Evolutionary conservation across 2,797 vertebrate genomes (phyloP).

Genomic region (Rousettus madagascariensis): DNA sequence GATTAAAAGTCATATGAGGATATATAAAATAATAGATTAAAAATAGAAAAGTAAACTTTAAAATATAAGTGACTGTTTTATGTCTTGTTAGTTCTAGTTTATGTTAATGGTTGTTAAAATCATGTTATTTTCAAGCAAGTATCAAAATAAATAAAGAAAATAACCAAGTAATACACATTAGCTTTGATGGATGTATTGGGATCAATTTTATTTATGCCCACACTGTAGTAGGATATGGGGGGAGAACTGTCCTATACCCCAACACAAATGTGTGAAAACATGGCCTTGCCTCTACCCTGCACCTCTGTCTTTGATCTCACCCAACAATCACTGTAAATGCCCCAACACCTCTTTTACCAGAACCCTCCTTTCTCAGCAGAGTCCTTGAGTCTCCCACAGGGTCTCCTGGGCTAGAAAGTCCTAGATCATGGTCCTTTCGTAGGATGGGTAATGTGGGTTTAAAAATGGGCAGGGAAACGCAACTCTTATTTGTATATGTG

Average conservation of each 20-base stretch:
- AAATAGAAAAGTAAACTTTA: neutral
- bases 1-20: rapidly evolving
- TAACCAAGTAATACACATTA: neutral
- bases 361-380: neutral
- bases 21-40: neutral
- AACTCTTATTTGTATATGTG: neutral
- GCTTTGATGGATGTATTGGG: neutral
- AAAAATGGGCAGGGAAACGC: rapidly evolving
- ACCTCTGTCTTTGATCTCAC: neutral
- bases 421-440: neutral
- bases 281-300: neutral
- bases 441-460: neutral
- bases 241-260: neutral
- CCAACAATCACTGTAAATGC: neutral
- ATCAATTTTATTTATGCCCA: neutral
- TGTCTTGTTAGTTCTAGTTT: neutral
- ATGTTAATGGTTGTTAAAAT: neutral
- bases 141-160: neutral
- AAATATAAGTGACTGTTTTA: neutral
- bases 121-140: neutral
- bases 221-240: neutral
- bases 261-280: neutral
- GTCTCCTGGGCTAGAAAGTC: neutral
- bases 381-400: neutral
- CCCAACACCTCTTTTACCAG: neutral